Percentiles rank a stretch among this genome's conserved stretches.
phyloP scores from a whole-genome alignment of 2,113 vertebrate genomes.

The Pogona vitticeps region DNA sequence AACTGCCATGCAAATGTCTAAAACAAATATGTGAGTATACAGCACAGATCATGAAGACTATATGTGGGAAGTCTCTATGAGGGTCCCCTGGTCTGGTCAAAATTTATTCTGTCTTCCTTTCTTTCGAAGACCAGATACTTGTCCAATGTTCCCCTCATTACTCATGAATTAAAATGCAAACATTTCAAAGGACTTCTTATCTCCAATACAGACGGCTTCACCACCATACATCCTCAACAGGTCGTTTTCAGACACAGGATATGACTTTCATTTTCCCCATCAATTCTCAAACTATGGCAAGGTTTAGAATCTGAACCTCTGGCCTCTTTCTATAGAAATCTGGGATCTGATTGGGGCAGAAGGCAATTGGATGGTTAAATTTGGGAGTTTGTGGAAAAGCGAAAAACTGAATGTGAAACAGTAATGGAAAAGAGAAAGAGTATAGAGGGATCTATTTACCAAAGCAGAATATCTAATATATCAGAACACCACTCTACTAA shows the following conservation, averaged over 20 bases:
- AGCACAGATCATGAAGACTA: not conserved
- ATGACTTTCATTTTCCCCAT: accelerated
- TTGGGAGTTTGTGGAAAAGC: not conserved
- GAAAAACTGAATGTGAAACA: not conserved
- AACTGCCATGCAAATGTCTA: not conserved
- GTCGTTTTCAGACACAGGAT: not conserved
- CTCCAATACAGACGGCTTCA: not conserved
- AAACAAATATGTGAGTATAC: not conserved
- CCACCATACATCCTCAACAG: not conserved
- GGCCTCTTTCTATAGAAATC: not conserved
- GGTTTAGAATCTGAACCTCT: not conserved
- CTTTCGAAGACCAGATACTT: not conserved
- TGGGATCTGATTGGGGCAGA: not conserved
- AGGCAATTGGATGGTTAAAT: not conserved
- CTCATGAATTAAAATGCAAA: not conserved
- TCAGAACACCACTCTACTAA: not conserved
- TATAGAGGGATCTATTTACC: not conserved
- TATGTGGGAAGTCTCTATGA: not conserved
- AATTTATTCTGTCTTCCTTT: not conserved
- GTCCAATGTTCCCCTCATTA: not conserved
- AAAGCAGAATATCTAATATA: not conserved
- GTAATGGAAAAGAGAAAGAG: not conserved
- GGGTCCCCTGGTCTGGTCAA: not conserved
- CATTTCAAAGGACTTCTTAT: not conserved
- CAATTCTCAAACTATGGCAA: not conserved